These are phyloP conservation scores for Glaucopsyche alexis DNA, from an alignment of 2,888 invertebrate genomes.

Conservation along the genomic window DNA sequence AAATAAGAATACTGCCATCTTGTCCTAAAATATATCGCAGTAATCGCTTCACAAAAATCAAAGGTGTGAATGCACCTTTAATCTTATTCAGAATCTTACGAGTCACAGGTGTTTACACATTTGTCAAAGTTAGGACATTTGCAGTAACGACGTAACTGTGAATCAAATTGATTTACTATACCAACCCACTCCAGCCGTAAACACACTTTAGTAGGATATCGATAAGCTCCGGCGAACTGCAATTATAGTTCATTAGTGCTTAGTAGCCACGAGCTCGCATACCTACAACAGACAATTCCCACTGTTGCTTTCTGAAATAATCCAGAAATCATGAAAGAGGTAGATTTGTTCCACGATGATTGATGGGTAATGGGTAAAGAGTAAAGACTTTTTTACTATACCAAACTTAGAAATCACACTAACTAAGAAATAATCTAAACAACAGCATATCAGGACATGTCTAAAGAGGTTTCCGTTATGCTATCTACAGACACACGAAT, in stretches of 20 bases:
- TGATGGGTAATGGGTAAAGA: too few relatives aligned
- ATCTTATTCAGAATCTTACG: constrained; percentile 30
- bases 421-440: too few relatives aligned
- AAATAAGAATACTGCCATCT: too few relatives aligned
- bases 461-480: too few relatives aligned
- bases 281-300: not conserved
- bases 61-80: constrained; percentile 23
- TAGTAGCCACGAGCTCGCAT: constrained; percentile 1
- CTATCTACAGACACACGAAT: too few relatives aligned
- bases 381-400: too few relatives aligned
- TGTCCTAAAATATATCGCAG: not conserved
- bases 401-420: too few relatives aligned
- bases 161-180: constrained; percentile 30
- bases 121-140: constrained; percentile 35
- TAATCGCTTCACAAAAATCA: not conserved
- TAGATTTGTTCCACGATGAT: not conserved
- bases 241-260: constrained; percentile 21
- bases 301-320: not conserved
- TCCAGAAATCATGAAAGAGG: not conserved
- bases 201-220: constrained; percentile 18
- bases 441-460: too few relatives aligned
- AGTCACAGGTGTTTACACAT: constrained; percentile 35
- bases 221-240: constrained; percentile 4
- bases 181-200: not conserved
- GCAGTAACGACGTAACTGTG: constrained; percentile 32